These are phyloP conservation scores for Villa cingulata DNA, from an alignment of 2,888 invertebrate genomes.

Conservation along the genomic window DNA sequence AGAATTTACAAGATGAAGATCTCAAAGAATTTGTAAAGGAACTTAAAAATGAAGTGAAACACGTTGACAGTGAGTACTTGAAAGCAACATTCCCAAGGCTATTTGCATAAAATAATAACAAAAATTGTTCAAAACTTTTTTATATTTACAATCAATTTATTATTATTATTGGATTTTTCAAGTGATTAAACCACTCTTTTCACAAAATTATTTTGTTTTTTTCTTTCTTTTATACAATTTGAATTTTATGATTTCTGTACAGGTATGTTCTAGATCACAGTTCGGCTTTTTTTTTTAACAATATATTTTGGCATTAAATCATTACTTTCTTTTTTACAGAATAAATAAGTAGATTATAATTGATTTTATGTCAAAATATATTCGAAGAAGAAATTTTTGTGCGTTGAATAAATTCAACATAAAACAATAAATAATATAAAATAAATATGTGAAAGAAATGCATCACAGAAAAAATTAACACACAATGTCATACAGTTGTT, in stretches of 20 bases:
- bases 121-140: background rate
- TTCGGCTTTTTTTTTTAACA: background rate
- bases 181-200: background rate
- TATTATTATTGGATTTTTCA: background rate
- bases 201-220: background rate
- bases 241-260: background rate
- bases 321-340: no score
- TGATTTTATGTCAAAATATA: background rate
- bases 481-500: background rate
- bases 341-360: no score
- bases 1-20: slow-evolving; percentile 27
- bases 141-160: background rate
- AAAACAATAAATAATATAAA: background rate
- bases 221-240: background rate
- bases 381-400: background rate
- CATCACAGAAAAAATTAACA: background rate
- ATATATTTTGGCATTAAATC: no score
- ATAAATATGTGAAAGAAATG: background rate
- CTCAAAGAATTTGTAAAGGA: slow-evolving; percentile 27
- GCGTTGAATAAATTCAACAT: background rate
- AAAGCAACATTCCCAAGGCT: slow-evolving; percentile 21
- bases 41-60: slow-evolving; percentile 28
- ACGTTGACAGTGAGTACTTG: slow-evolving; percentile 30
- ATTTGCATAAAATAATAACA: background rate
- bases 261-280: background rate